Evolutionary conservation across 1,140 invertebrate genomes (phyloP), one percentile per base, ranked within the genome.

Genomic region (Hirudo medicinalis): DNA sequence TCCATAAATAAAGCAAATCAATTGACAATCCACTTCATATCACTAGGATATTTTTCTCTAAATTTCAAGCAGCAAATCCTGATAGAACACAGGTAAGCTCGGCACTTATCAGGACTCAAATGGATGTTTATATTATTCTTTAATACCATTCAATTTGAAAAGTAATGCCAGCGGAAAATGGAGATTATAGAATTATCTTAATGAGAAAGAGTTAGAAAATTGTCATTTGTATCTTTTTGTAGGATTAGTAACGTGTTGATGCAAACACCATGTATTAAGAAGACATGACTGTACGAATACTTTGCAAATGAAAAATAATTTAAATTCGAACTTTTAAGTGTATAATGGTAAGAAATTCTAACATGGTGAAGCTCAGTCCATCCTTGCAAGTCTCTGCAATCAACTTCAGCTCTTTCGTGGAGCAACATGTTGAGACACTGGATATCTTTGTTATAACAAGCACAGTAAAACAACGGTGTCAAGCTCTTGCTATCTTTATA

Each of bases 311-410:
- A 9, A 27, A 25, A 15, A 9, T 9, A 25, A 15, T 27, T 63
- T 15, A 27, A 63, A 27, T 5, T 27, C 19, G 22, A 27, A 63
- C 1, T 32, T 4, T 27, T 63, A 25, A 27, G 1, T 63, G 2
- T 63, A 25, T 3, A 29, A n/a, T 40, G 13, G n/a, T 6, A 15
- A 70, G 5, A 20, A 25, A 22, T 25, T 60, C 75, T 80, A 83
- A 94, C 94, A 88, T 98, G 95, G 84, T 99, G 96, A 55, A 97
- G 91, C 86, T 99, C 95, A 78, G 94, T 91, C 92, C 95, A 98
- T 43, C 95, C 95, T 82, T 99, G 94, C 76, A 91, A 86, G 84
- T 99, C 96, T 76, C 90, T 89, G 22, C 91, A 89, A 17, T 94
- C 94, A 75, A 96, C 89, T 11, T 89, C 88, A n/a, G 94, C 91